Conservation (phyloP, 2,888 invertebrate species). For the Euplexia lucipara region DNA sequence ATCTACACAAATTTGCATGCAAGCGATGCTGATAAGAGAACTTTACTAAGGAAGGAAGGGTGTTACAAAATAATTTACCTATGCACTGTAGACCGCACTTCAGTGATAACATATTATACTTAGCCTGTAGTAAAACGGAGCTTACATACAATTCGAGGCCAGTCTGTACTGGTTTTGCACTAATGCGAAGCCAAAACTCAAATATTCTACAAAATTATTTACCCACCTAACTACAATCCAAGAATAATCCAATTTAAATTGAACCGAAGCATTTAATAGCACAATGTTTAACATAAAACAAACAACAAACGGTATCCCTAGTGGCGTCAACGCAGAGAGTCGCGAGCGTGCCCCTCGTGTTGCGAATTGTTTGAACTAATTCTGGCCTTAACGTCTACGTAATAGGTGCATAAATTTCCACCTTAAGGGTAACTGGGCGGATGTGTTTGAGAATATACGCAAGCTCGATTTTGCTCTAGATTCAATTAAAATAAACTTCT, state of each 20-base stretch:
- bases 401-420: constrained; percentile 66
- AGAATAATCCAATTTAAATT: constrained; percentile 47
- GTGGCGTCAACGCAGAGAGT: constrained; percentile 52
- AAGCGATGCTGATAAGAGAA: too few relatives aligned
- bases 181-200: too few relatives aligned
- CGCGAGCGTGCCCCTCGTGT: constrained; percentile 71
- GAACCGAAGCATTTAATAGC: constrained; percentile 19
- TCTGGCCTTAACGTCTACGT: constrained; percentile 70
- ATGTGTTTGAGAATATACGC: constrained; percentile 51
- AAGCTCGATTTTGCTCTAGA: constrained; percentile 23
- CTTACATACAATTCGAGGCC: too few relatives aligned
- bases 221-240: neutral
- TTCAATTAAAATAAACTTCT: constrained; percentile 44
- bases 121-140: too few relatives aligned
- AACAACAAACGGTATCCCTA: constrained; percentile 56
- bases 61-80: too few relatives aligned
- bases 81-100: too few relatives aligned
- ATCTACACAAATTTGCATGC: too few relatives aligned
- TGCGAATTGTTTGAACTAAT: constrained; percentile 81
- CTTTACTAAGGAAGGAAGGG: too few relatives aligned
- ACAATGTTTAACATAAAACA: constrained; percentile 38
- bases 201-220: neutral
- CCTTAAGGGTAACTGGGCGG: constrained; percentile 57
- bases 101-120: too few relatives aligned
- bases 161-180: too few relatives aligned